These are phyloP conservation scores for Hiodon tergisus DNA, from an alignment of 2,113 vertebrate species.

Conservation along the genomic window DNA sequence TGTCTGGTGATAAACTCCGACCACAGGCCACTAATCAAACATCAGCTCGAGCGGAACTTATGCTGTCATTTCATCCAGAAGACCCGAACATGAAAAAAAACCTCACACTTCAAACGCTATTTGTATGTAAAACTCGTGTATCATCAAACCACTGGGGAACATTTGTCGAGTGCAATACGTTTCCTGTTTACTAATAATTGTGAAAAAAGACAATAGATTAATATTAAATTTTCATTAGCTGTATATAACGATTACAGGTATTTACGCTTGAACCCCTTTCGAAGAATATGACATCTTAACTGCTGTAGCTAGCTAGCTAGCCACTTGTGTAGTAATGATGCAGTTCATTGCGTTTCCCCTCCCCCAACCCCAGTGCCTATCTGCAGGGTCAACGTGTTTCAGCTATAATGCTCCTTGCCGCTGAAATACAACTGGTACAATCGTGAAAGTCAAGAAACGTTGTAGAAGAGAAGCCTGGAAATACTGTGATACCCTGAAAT, in stretches of 20 bases:
- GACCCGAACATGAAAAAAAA: no score
- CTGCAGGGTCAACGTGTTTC: constrained; percentile 8
- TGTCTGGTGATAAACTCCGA: no score
- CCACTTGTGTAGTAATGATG: constrained; percentile 35
- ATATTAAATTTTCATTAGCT: no score
- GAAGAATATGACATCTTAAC: background rate
- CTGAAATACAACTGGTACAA: background rate
- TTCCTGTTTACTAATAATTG: no score
- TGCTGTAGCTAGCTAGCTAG: background rate
- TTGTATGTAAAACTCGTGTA: background rate
- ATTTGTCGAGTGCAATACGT: background rate
- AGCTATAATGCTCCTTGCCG: background rate
- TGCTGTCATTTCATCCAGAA: no score
- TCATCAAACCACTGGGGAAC: background rate
- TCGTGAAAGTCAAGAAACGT: background rate
- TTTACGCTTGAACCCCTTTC: no score
- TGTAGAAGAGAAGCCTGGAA: background rate
- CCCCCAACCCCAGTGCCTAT: constrained; percentile 43
- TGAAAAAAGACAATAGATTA: no score
- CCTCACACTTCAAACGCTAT: no score
- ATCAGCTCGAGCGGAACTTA: no score
- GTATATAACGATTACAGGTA: no score
- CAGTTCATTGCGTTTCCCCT: constrained; percentile 38
- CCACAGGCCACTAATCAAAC: no score
- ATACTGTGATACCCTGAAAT: background rate